Evolutionary conservation across 2,888 invertebrate genomes (phyloP), one percentile per base, ranked within the genome.

Genomic region (Archips xylosteana): DNA sequence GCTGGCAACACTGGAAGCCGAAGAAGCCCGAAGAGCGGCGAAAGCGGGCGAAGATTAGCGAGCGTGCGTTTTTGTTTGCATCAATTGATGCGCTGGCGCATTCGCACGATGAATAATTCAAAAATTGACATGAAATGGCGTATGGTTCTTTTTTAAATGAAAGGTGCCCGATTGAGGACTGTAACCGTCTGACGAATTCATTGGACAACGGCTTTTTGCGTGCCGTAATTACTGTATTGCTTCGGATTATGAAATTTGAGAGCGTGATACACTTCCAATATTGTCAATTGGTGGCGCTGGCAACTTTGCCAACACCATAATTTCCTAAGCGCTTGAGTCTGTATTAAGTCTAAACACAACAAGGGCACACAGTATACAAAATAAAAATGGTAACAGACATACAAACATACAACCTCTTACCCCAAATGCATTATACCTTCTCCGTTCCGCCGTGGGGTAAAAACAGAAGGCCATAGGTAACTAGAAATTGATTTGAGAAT

Each of bases 41-140:
- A 93, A 88, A 88, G 87, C 87, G 89, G 89, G 89, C 94, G 92
- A 92, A 93, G 94, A 94, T 94, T 94, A 94, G 94, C 92, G 89
- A 91, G 88, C 87, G 90, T 86, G 91, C 86, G 88, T 94, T 94
- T 94, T 94, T 94, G 92, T 92, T 91, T 92, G 93, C 92, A 93
- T 94, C 94, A 94, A 94, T 94, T 93, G 94, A 92, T 94, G 94
- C 94, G 94, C 93, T 90, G 92, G 91, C 91, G 92, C 94, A 93
- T 92, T 94, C 93, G 92, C 92, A 90, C 92, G 84, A 94, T 94
- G 94, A 94, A 94, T 94, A 92, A 94, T 94, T 94, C 94, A 94
- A 92, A 93, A 94, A 93, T 93, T 94, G 94, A 94, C 94, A 94
- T 94, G 94, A 94, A 94, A 94, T 94, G 93, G 94, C 94, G 94